Evolutionary conservation across 1,140 invertebrate species (phyloP), one percentile per base, ranked within the genome.

Genomic region (Macrostomum lignano): DNA sequence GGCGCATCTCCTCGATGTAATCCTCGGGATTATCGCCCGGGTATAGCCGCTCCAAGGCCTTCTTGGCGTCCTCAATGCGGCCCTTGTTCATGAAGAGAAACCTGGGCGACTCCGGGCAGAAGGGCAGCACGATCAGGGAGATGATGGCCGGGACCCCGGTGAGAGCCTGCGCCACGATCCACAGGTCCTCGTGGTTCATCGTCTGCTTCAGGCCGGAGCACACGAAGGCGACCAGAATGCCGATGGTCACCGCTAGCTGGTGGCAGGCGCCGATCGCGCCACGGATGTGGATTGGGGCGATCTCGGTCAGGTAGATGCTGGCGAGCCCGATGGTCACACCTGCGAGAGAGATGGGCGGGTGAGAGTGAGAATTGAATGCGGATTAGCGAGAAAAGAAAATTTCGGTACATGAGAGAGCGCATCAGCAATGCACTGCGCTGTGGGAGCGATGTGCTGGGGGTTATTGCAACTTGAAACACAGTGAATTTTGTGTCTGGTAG

Each of bases 51-150:
- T 25, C 17, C 13, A 22, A 33, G 4, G 11, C 13, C 20, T 33
- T 33, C 15, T 25, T 25, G 3, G 32, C 17, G 11, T 9, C 7
- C 9, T 22, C 7, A 13, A 25, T 25, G 11, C 26, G 17, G 10
- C 20, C 20, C 28, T 30, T 30, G 9, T 21, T 25, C 21, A 17
- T 14, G 10, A 84, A 52, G 7, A 77, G 58, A 45, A 68, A 79
- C 46, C 81, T 76, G 0, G 82, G 81, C 3, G 74, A 78, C 47
- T 88, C 81, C 0, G 78, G 76, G 42, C 78, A 84, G 13, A 82
- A 51, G 0, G 77, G 74, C 30, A 88, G 47, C 0, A 71, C 68
- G 3, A 62, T 42, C 4, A 76, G 43, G 53, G 74, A 70, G 42
- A 77, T 65, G 2, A 77, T 51, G 1, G 69, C 68, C 0, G 79